Evolutionary conservation across 2,797 vertebrate species (phyloP).

Genomic region (Hapalemur alaotrensis): DNA sequence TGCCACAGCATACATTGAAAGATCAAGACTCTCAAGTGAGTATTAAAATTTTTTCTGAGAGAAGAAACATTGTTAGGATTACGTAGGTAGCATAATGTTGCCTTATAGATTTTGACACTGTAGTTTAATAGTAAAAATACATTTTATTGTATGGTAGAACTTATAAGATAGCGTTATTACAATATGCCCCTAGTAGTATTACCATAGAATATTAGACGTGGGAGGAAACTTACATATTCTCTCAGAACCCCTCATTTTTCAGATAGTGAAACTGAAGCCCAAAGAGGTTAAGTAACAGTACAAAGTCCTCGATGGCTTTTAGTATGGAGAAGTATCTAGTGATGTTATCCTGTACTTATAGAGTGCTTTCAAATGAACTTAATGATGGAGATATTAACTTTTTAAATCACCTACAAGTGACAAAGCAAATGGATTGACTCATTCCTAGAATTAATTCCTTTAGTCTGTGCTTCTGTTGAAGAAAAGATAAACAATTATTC

Average conservation of each 20-base stretch:
- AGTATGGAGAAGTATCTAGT: background rate
- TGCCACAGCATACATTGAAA: slow-evolving; percentile 88
- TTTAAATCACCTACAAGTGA: slow-evolving; percentile 50
- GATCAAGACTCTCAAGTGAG: slow-evolving; percentile 93
- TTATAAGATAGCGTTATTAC: background rate
- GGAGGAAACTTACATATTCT: slow-evolving; percentile 44
- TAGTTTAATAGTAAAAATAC: background rate
- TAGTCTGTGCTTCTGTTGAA: slow-evolving; percentile 57
- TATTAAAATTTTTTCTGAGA: background rate
- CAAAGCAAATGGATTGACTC: slow-evolving; percentile 55
- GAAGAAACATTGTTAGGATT: slow-evolving; percentile 47
- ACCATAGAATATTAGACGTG: slow-evolving; percentile 28
- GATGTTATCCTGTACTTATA: background rate
- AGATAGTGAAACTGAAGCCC: slow-evolving; percentile 41
- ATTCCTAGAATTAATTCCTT: slow-evolving; percentile 56
- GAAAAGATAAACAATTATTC: slow-evolving; percentile 49
- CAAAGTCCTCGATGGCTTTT: slow-evolving; percentile 52
- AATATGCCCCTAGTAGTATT: background rate
- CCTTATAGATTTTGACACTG: slow-evolving; percentile 5
- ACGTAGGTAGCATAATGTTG: slow-evolving; percentile 58
- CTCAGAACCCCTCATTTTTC: slow-evolving; percentile 42
- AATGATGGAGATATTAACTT: slow-evolving; percentile 35
- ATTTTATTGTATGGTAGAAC: slow-evolving; percentile 8
- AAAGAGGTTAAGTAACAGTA: slow-evolving; percentile 44
- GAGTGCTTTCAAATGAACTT: slow-evolving; percentile 50